These are phyloP conservation scores for Tromatobia lineatoria DNA, from an alignment of 2,888 invertebrate genomes.

Conservation along the genomic window DNA sequence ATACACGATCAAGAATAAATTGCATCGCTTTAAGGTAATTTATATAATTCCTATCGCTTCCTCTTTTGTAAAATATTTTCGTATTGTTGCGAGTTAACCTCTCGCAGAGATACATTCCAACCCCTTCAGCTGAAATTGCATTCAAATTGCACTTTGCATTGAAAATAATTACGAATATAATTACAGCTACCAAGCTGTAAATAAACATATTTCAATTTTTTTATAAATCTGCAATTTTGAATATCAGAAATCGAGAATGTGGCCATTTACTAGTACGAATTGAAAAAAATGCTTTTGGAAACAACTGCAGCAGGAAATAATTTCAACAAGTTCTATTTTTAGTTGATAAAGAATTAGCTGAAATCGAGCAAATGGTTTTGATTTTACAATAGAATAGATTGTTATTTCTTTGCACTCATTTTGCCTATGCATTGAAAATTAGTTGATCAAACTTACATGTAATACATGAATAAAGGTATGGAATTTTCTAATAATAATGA, in stretches of 20 bases:
- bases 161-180: neutral
- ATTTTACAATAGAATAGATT: no score
- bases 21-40: neutral
- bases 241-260: neutral
- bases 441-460: no score
- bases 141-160: neutral
- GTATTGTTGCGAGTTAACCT: slow-evolving; percentile 71
- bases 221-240: neutral
- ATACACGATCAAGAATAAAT: neutral
- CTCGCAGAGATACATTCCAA: slow-evolving; percentile 29
- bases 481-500: no score
- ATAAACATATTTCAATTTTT: neutral
- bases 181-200: no score
- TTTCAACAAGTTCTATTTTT: neutral
- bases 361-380: no score
- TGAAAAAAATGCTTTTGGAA: neutral
- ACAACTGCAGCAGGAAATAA: neutral
- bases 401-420: no score
- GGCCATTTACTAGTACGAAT: neutral
- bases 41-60: neutral
- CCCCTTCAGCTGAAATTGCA: neutral
- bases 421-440: no score
- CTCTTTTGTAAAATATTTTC: slow-evolving; percentile 16
- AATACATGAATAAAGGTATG: no score
- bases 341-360: neutral